Conservation (phyloP, 2,113 vertebrate species). For the Thamnaconus septentrionalis region DNA sequence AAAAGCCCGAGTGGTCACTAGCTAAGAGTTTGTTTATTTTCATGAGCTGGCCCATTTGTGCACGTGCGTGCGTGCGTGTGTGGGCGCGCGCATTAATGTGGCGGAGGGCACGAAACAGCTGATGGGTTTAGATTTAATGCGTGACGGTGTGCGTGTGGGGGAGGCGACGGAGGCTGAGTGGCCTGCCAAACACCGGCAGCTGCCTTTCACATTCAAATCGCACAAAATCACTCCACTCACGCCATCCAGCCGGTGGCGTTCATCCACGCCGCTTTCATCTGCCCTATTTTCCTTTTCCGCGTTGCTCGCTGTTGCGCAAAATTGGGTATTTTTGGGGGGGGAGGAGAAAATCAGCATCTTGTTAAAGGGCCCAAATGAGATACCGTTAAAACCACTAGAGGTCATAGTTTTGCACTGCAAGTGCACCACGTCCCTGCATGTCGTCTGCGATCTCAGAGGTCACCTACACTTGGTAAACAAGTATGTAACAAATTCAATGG, state of each 20-base stretch:
- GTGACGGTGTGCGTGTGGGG: conserved; percentile 55
- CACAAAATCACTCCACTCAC: conserved; percentile 4
- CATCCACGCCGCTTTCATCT: background rate
- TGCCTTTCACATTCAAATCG: conserved; percentile 51
- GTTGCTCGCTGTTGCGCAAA: too few relatives aligned
- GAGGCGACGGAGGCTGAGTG: conserved; percentile 34
- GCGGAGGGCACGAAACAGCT: conserved; percentile 44
- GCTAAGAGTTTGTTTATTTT: conserved; percentile 24
- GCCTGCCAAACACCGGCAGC: conserved; percentile 52
- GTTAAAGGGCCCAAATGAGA: too few relatives aligned
- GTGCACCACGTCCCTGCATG: too few relatives aligned
- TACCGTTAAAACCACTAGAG: too few relatives aligned
- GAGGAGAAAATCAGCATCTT: too few relatives aligned
- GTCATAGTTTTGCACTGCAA: too few relatives aligned
- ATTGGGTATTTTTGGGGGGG: too few relatives aligned
- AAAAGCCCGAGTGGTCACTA: conserved; percentile 8
- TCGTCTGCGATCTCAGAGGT: too few relatives aligned
- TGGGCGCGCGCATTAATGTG: conserved; percentile 16
- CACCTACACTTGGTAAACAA: too few relatives aligned
- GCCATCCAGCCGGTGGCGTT: background rate
- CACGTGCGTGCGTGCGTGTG: conserved; percentile 10
- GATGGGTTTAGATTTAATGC: conserved; percentile 54
- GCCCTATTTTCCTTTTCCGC: too few relatives aligned
- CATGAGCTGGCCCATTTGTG: background rate
- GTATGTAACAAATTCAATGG: too few relatives aligned